phyloP scores from a whole-genome alignment of 2,797 vertebrate species.

The Chrosomus eos region DNA sequence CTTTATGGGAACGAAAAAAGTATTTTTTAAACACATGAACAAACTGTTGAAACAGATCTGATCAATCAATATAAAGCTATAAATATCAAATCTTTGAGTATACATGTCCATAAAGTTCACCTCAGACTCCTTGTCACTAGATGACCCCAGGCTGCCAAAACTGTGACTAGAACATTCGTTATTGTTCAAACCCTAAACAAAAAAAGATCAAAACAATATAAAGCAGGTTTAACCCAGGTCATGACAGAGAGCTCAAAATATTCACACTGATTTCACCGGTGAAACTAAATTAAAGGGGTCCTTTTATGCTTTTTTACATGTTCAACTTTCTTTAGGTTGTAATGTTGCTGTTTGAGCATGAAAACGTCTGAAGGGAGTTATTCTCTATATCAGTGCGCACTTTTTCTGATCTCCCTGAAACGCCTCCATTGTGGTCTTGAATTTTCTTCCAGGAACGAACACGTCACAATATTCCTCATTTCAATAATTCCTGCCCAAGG shows the following conservation, averaged over 20 bases:
- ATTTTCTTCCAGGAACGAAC: neutral
- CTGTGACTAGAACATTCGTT: conserved; percentile 99
- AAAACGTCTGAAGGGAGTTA: neutral
- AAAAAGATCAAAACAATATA: conserved; percentile 38
- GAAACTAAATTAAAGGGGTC: neutral
- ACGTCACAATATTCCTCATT: neutral
- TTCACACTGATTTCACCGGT: neutral
- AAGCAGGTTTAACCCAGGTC: neutral
- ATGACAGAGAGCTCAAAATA: neutral
- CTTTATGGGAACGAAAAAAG: conserved; percentile 52
- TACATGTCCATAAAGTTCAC: conserved; percentile 73
- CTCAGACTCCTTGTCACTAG: conserved; percentile 99
- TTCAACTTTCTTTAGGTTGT: neutral
- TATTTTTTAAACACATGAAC: conserved; percentile 20
- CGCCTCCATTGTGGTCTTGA: neutral
- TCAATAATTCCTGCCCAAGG: neutral
- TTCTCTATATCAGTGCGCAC: neutral
- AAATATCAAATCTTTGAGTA: neutral
- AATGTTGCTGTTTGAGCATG: neutral
- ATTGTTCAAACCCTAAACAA: conserved; percentile 89
- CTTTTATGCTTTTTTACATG: neutral
- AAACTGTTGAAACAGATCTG: neutral
- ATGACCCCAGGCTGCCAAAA: conserved; percentile 97
- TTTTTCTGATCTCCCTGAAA: no score
- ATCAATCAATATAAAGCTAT: neutral